phyloP scores from a whole-genome alignment of 2,888 invertebrate genomes.

The Trichopoda pennipes region DNA sequence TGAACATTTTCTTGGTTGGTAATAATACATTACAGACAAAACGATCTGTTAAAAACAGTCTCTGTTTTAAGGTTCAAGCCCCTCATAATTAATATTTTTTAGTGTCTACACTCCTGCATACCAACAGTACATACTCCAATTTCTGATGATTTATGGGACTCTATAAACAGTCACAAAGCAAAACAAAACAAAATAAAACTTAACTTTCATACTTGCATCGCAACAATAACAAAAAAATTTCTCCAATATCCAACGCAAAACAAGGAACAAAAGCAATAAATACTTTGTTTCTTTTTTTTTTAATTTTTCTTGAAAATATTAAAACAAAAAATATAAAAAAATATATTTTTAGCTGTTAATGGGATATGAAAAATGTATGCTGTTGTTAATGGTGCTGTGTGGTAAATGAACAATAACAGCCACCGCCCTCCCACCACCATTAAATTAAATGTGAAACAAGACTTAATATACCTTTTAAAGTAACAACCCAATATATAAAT shows the following conservation, averaged over 20 bases:
- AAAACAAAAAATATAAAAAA: conserved; percentile 5
- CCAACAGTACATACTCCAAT: conserved; percentile 65
- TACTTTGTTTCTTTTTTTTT: not conserved
- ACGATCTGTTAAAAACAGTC: conserved; percentile 31
- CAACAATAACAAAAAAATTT: conserved; percentile 48
- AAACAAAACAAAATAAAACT: not conserved
- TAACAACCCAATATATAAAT: conserved; percentile 67
- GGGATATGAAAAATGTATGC: conserved; percentile 43
- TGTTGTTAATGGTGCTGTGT: conserved; percentile 46
- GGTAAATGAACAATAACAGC: conserved; percentile 58
- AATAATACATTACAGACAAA: conserved; percentile 7
- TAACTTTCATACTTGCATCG: conserved; percentile 41
- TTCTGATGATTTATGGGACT: conserved; percentile 64
- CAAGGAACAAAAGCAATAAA: not conserved
- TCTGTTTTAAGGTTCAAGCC: conserved; percentile 65
- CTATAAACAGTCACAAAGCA: conserved; percentile 35
- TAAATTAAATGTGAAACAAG: conserved; percentile 69
- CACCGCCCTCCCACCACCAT: conserved; percentile 66
- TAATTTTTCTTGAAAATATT: not conserved
- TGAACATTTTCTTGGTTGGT: conserved; percentile 46
- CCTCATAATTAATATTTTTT: conserved; percentile 64
- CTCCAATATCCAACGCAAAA: conserved; percentile 28
- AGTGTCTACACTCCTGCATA: conserved; percentile 58
- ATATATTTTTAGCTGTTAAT: conserved; percentile 32
- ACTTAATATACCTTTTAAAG: conserved; percentile 67